phyloP scores from a whole-genome alignment of 2,888 invertebrate species.

The Zele albiditarsus region DNA sequence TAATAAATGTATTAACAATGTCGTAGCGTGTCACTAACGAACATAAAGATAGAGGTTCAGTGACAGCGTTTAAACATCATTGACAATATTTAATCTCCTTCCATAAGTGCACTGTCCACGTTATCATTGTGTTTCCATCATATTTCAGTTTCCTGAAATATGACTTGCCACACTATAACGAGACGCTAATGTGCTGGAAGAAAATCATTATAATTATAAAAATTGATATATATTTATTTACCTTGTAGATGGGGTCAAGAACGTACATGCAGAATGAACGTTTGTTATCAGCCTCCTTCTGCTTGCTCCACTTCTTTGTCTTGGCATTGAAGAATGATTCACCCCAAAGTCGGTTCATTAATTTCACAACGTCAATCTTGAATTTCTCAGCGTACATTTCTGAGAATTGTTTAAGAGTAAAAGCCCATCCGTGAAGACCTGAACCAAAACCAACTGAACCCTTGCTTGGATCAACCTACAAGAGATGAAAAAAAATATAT shows the following conservation, averaged over 20 bases:
- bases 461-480: slow-evolving; percentile 92
- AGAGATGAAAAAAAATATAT: slow-evolving; percentile 31
- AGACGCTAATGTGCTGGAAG: slow-evolving; percentile 43
- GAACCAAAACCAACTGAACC: slow-evolving; percentile 99
- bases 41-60: slow-evolving; percentile 90
- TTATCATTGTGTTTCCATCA: slow-evolving; percentile 68
- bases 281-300: slow-evolving; percentile 92
- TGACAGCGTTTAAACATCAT: slow-evolving; percentile 79
- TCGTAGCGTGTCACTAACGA: slow-evolving; percentile 79
- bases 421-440: slow-evolving; percentile 99
- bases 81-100: slow-evolving; percentile 76
- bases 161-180: slow-evolving; percentile 33
- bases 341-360: slow-evolving; percentile 99
- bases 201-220: slow-evolving; percentile 18
- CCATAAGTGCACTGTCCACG: slow-evolving; percentile 79
- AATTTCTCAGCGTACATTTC: slow-evolving; percentile 99
- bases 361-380: slow-evolving; percentile 96
- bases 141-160: slow-evolving; percentile 24
- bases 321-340: slow-evolving; percentile 98
- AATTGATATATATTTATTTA: slow-evolving; percentile 66
- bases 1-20: slow-evolving; percentile 73
- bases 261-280: slow-evolving; percentile 99
- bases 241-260: slow-evolving; percentile 98
- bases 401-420: slow-evolving; percentile 99
- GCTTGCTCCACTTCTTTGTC: slow-evolving; percentile 98